Percentiles rank a stretch among this genome's conserved stretches.
Conservation (phyloP, 2,797 vertebrate genomes). For the Malurus splendens region DNA sequence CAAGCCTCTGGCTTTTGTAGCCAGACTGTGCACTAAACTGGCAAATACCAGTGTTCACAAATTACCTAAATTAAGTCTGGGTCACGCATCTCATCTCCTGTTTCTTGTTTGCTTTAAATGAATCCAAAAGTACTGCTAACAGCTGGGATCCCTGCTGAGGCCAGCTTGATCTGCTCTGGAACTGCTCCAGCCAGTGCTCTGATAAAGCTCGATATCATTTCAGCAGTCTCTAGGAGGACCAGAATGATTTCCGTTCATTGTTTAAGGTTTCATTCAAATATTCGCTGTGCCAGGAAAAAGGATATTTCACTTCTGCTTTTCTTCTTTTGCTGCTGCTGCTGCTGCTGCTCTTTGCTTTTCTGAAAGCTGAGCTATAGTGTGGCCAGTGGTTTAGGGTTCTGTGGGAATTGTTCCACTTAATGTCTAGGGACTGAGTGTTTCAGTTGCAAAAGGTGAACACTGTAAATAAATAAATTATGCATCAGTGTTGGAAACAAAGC, state of each 20-base stretch:
- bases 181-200: constrained; percentile 40
- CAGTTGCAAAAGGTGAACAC: neutral
- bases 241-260: constrained; percentile 66
- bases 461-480: constrained; percentile 26
- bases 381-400: neutral
- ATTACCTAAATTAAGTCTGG: constrained; percentile 35
- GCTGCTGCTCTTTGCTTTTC: neutral
- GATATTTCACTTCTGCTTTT: constrained; percentile 43
- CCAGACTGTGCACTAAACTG: neutral
- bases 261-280: constrained; percentile 47
- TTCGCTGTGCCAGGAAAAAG: constrained; percentile 38
- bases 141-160: constrained; percentile 45
- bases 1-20: constrained; percentile 49
- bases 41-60: constrained; percentile 5
- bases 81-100: constrained; percentile 14
- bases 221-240: constrained; percentile 44
- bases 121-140: constrained; percentile 43
- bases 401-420: constrained; percentile 10
- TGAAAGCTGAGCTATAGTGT: neutral
- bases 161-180: constrained; percentile 55
- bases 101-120: constrained; percentile 50
- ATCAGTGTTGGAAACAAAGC: neutral
- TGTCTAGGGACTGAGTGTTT: neutral
- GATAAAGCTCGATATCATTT: constrained; percentile 48
- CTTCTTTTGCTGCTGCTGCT: neutral